Base-by-base conservation (phyloP, 2,888 invertebrate species). In the Thumatha senex region DNA sequence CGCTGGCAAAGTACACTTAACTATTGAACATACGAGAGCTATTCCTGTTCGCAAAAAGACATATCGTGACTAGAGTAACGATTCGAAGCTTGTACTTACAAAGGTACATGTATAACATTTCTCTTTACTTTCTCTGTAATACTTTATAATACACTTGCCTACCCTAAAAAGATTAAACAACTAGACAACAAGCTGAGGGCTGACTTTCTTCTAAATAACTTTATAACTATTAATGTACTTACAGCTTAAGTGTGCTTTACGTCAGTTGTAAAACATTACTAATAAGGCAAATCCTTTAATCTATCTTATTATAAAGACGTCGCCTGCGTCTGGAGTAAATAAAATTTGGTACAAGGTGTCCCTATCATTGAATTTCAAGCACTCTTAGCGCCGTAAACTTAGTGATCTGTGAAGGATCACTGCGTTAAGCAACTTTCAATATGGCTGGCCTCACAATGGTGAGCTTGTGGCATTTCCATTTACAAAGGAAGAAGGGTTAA, bases 11-110 rank as follows among this genome's bases (percentile, higher is more conserved):
- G 3, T 24, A 5, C 5, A 5, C 35, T 24, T 43, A 34, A 43
- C 38, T 41, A 51, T 45, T 12, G 52, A 47, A 48, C 42, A 56
- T 61, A 72, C 69, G 76, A 80, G 80, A 82, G 76, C 66, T 48
- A 68, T 73, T 74, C 66, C 70, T 57, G 51, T 59, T 51, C 58
- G 60, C 63, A 61, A 67, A 57, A 66, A 54, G 67, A 61, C 60
- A 53, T 61, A 60, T 76, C 81, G 82, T 84, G 84, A 83, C 82
- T 63, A 73, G 80, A 76, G 62, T 70, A 61, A 61, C 63, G 63
- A 68, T 67, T 69, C 56, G 61, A 52, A 69, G 68, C 71, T 56
- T 65, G 72, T 76, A 73, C 70, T 72, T 54, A 31, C 57, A 41
- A 51, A 60, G 51, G 45, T 40, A 13, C 11, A 7, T 15, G n/a